Evolutionary conservation across 1,140 invertebrate species (phyloP).

Genomic region (Pantala flavescens): DNA sequence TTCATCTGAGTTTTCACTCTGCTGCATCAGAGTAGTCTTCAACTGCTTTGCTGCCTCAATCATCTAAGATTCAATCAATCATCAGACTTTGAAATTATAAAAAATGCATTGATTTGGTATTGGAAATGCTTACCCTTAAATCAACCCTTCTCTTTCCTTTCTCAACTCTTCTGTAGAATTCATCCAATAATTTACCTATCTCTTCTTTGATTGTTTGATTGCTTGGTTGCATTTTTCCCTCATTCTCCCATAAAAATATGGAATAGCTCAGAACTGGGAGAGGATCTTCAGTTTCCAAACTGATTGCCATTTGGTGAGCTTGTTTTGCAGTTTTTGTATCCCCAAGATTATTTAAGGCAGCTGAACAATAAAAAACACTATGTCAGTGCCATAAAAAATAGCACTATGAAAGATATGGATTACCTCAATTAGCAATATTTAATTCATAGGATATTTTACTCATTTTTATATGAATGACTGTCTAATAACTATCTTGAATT

Average conservation of each 20-base stretch:
- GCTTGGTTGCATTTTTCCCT: neutral
- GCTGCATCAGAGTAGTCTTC: neutral
- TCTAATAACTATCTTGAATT: no score
- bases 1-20: no score
- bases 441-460: no score
- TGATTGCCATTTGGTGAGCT: neutral
- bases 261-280: neutral
- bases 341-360: neutral
- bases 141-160: neutral
- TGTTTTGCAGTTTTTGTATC: neutral
- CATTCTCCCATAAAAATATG: neutral
- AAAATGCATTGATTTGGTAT: neutral
- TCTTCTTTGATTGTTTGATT: neutral
- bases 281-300: neutral
- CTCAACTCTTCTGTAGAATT: neutral
- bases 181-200: neutral
- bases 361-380: neutral
- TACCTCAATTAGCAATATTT: no score
- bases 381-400: no score
- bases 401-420: no score
- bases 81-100: neutral
- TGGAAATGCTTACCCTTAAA: neutral
- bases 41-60: neutral
- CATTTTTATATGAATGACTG: no score
- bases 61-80: neutral